These are phyloP conservation scores for Chrysomallon squamiferum DNA, from an alignment of 1,140 invertebrate species.

Conservation along the genomic window DNA sequence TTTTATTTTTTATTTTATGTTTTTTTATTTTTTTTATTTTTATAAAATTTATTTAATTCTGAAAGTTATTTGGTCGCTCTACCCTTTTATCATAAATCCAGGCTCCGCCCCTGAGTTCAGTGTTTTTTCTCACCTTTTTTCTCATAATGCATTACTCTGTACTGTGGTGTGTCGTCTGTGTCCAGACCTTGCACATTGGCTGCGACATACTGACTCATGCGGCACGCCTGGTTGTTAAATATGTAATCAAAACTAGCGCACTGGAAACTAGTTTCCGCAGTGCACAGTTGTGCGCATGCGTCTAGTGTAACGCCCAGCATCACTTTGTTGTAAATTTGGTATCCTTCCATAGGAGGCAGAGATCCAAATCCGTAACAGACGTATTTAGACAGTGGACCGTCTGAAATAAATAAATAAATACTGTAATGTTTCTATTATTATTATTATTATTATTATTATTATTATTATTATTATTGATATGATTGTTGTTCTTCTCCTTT, in stretches of 20 bases:
- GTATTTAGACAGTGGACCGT: constrained; percentile 53
- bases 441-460: too few species aligned
- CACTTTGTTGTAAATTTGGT: constrained; percentile 49
- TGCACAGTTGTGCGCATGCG: constrained; percentile 57
- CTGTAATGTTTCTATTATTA: too few species aligned
- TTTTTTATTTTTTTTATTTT: too few species aligned
- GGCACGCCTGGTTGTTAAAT: constrained; percentile 47
- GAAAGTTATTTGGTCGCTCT: too few species aligned
- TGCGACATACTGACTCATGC: constrained; percentile 55
- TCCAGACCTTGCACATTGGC: constrained; percentile 53
- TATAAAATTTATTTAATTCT: too few species aligned
- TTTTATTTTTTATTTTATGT: too few species aligned
- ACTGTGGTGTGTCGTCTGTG: constrained; percentile 31
- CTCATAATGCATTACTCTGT: constrained; percentile 56
- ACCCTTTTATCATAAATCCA: too few species aligned
- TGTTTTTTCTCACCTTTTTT: constrained; percentile 43
- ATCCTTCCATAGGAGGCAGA: constrained; percentile 43
- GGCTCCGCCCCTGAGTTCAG: too few species aligned
- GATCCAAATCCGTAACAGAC: constrained; percentile 56
- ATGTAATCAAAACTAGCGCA: constrained; percentile 58
- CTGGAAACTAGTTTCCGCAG: constrained; percentile 48
- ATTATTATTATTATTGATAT: too few species aligned
- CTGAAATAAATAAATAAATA: constrained; percentile 30
- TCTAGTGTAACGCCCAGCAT: constrained; percentile 50
- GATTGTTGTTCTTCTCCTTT: too few species aligned